Evolutionary conservation across 2,888 invertebrate genomes (phyloP), one percentile per base, ranked within the genome.

Genomic region (Acanthosepion pharaonis): DNA sequence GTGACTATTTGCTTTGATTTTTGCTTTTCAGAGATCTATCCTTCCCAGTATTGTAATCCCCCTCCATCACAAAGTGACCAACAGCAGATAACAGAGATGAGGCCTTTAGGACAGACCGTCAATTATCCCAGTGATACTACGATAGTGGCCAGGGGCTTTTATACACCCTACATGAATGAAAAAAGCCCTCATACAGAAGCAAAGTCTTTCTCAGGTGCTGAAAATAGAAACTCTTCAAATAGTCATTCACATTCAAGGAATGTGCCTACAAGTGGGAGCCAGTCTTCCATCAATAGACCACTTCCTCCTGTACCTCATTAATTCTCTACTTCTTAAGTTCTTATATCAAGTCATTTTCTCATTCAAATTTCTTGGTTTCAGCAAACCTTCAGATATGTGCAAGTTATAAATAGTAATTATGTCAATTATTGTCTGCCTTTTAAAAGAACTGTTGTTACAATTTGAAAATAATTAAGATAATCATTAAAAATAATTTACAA

Each of bases 121-220:
- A 78, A 18, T 78, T 78, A 78, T 33, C 78, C 78, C n/a, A 78
- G 78, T 78, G 78, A 78, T 78, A 78, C 78, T 3, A 78, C 78
- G 11, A 78, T 78, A 78, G 78, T 78, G 0, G 78, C 78, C n/a
- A 78, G 78, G n/a, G 78, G 33, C 78, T 78, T 78, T 78, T 78
- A 78, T n/a, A 78, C 78, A n/a, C 78, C 78, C 18, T 78, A 78
- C n/a, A 78, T 78, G 78, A 78, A 78, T 78, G 78, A 78, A 78
- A n/a, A 78, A 5, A 78, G n/a, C n/a, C 78, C 78, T 5, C n/a
- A 78, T 33, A 78, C 33, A 78, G 78, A 78, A 78, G 11, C 78
- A 78, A 78, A 78, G n/a, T n/a, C 78, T 78, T 78, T 78, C n/a
- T 78, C 78, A 78, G n/a, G 78, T 78, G 78, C 78, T 78, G 78